Conservation (phyloP, 2,888 invertebrate genomes). For the Drosophila silvestris region DNA sequence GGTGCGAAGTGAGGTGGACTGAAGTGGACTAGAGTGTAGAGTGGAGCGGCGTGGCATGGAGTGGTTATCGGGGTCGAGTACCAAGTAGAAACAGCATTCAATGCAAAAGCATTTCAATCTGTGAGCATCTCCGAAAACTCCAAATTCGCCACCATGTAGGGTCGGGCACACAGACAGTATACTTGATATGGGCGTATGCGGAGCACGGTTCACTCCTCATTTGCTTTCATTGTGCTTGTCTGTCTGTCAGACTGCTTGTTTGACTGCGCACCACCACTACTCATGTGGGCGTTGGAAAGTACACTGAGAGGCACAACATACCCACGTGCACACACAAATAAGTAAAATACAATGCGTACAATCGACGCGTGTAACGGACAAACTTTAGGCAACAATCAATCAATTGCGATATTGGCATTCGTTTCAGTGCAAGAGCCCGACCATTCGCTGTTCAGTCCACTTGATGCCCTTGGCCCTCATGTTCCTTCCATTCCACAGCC, state of each 20-base stretch:
- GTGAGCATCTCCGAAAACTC: slow-evolving; percentile 16
- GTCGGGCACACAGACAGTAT: slow-evolving; percentile 40
- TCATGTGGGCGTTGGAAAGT: slow-evolving; percentile 20
- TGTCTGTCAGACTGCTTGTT: slow-evolving; percentile 25
- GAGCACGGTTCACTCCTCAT: slow-evolving; percentile 37
- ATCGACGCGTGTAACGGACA: slow-evolving; percentile 66
- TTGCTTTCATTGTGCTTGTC: slow-evolving; percentile 38
- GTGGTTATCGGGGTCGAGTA: slow-evolving; percentile 33
- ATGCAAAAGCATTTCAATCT: slow-evolving; percentile 46
- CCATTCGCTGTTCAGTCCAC: slow-evolving; percentile 41
- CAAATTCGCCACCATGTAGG: slow-evolving; percentile 21
- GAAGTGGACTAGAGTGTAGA: slow-evolving; percentile 32
- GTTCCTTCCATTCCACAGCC: not conserved
- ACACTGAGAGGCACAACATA: slow-evolving; percentile 33
- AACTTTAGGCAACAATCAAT: slow-evolving; percentile 73
- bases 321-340: slow-evolving; percentile 53
- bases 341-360: slow-evolving; percentile 70
- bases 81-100: slow-evolving; percentile 53
- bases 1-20: slow-evolving; percentile 25
- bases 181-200: slow-evolving; percentile 61
- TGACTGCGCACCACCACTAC: slow-evolving; percentile 21
- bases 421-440: slow-evolving; percentile 34
- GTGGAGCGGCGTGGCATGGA: slow-evolving; percentile 18
- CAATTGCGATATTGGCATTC: slow-evolving; percentile 67
- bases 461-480: slow-evolving; percentile 9